These are phyloP conservation scores for Podocnemis expansa DNA, from an alignment of 2,113 vertebrate genomes.

Conservation along the genomic window DNA sequence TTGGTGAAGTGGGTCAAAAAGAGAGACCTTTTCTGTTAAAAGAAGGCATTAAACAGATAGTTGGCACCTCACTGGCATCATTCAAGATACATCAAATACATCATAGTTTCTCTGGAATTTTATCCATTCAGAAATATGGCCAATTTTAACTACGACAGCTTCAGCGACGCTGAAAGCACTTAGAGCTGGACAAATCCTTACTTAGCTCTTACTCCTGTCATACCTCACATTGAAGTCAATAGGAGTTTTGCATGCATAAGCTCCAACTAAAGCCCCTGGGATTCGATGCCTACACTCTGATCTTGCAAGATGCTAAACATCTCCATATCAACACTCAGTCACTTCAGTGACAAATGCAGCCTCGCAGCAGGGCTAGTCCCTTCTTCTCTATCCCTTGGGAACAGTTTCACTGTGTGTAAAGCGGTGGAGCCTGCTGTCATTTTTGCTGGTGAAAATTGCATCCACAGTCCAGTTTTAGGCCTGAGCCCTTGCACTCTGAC, in stretches of 20 bases:
- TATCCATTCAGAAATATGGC: constrained; percentile 39
- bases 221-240: not conserved
- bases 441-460: not conserved
- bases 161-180: accelerated
- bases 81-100: constrained; percentile 33
- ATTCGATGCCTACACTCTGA: not conserved
- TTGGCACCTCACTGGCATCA: not conserved
- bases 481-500: not conserved
- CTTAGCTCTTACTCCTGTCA: not conserved
- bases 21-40: constrained; percentile 44
- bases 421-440: not conserved
- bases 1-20: constrained; percentile 36
- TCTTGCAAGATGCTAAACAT: not conserved
- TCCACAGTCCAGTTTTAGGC: no score
- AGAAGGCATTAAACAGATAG: constrained; percentile 43
- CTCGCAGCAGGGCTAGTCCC: not conserved
- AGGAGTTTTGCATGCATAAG: not conserved
- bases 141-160: not conserved
- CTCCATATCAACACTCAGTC: not conserved
- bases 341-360: not conserved
- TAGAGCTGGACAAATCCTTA: constrained; percentile 18
- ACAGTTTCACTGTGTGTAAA: not conserved
- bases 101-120: constrained; percentile 35
- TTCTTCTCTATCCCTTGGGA: not conserved
- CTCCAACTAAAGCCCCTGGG: not conserved